These are phyloP conservation scores for Callipepla californica DNA, from an alignment of 2,113 vertebrate genomes.

Conservation along the genomic window DNA sequence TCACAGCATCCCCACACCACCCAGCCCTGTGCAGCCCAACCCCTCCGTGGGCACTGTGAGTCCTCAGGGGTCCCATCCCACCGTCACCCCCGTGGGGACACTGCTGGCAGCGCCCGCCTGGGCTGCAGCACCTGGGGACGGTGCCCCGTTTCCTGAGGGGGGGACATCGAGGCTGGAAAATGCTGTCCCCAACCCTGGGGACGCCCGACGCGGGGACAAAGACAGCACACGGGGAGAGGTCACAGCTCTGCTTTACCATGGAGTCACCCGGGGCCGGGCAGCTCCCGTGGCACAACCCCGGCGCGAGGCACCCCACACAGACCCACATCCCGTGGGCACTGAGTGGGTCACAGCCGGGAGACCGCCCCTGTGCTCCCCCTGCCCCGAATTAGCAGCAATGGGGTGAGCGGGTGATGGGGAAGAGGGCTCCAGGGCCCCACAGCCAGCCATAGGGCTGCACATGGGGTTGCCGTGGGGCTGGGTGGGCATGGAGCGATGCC, in stretches of 20 bases:
- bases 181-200: rapidly evolving
- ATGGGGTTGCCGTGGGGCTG: not conserved
- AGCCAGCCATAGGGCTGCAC: not conserved
- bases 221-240: constrained; percentile 33
- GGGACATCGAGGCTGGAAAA: not conserved
- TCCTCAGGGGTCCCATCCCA: not conserved
- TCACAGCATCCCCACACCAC: not conserved
- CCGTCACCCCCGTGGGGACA: not conserved
- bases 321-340: not conserved
- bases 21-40: too few relatives aligned
- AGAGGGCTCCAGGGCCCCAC: not conserved
- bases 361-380: not conserved
- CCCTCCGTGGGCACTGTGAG: not conserved
- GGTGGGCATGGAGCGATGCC: not conserved
- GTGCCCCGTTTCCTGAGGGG: too few relatives aligned
- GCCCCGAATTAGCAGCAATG: not conserved
- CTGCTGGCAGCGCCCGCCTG: too few relatives aligned
- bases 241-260: constrained; percentile 65
- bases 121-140: too few relatives aligned
- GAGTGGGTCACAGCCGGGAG: not conserved
- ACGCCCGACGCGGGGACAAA: not conserved
- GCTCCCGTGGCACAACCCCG: not conserved
- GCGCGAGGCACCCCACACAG: not conserved
- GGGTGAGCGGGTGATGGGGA: not conserved
- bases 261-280: not conserved